phyloP scores from a whole-genome alignment of 2,797 vertebrate genomes.

The Esox lucius region DNA sequence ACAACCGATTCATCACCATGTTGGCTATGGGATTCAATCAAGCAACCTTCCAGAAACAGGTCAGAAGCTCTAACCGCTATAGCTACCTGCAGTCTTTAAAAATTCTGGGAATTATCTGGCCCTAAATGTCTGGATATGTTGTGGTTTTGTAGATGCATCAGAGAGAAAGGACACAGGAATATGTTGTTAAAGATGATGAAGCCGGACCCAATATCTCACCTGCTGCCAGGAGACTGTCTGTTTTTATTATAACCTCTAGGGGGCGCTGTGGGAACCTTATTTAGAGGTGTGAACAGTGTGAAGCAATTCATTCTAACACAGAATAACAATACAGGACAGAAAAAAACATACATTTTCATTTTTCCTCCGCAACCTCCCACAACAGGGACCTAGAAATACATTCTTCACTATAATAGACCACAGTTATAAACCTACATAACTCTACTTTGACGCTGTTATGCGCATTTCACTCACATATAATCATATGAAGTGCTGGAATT shows the following conservation, averaged over 20 bases:
- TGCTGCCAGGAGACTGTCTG: not conserved
- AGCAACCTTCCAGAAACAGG: no score
- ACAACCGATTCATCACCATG: no score
- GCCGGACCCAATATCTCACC: not conserved
- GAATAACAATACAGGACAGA: not conserved
- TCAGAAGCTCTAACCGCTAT: no score
- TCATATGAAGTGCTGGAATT: no score
- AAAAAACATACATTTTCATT: not conserved
- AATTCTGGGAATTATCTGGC: not conserved
- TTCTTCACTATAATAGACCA: no score
- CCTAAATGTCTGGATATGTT: not conserved
- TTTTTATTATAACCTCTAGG: constrained; percentile 45
- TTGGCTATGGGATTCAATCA: no score
- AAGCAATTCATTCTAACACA: constrained; percentile 20
- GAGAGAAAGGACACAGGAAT: not conserved
- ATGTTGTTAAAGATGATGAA: not conserved
- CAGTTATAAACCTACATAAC: not conserved
- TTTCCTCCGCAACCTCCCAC: not conserved
- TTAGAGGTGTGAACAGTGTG: constrained; percentile 25
- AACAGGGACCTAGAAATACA: not conserved
- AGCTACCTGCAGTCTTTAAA: not conserved
- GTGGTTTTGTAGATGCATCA: not conserved
- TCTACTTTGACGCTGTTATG: not conserved
- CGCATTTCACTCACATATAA: not conserved
- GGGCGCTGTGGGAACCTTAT: constrained; percentile 57